Evolutionary conservation across 2,113 vertebrate species (phyloP), one percentile per base, ranked within the genome.

Genomic region (Ceratotherium simum): DNA sequence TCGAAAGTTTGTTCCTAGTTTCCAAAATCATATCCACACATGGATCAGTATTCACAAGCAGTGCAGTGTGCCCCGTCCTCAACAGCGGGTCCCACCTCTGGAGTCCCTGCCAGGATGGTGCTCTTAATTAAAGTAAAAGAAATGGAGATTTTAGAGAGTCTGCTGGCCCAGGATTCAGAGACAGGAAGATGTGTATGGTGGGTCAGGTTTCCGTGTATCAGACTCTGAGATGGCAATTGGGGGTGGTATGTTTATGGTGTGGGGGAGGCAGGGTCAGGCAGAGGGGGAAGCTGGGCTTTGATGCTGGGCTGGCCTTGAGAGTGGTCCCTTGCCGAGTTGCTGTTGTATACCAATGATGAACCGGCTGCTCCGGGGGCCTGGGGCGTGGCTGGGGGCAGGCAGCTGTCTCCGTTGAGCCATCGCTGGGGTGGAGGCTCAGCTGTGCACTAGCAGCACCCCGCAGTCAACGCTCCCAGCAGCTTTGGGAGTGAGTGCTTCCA

Each of bases 1-100:
- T 90, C 25, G n/a, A 95, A 92, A 91, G 78, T 42, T 93, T 89
- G 29, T 81, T 88, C 58, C 60, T 64, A 78, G 23, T 72, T 76
- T 89, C 64, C 25, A 91, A 92, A 72, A 76, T 36, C 16, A 21
- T 39, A 25, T 21, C 6, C 58, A 58, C 39, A 51, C 39, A 8
- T 2, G 2, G 23, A 54, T 83, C 20, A 6, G 27, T 39, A 42
- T 27, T 91, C 69, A 62, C 54, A 83, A 62, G 90, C 33, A 86
- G n/a, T 46, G 90, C 33, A 86, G n/a, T 46, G 3, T 70, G 18
- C n/a, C 31, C 6, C 18, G 18, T 56, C n/a, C 62, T 87, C 46
- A 8, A 6, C 27, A 31, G 2, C 46, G 51, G 51, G 29, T 65
- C 46, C 54, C 33, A 42, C 29, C 17, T 18, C 60, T 23, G 5